Evolutionary conservation across 1,140 invertebrate genomes (phyloP).

Genomic region (Tenebrio molitor): DNA sequence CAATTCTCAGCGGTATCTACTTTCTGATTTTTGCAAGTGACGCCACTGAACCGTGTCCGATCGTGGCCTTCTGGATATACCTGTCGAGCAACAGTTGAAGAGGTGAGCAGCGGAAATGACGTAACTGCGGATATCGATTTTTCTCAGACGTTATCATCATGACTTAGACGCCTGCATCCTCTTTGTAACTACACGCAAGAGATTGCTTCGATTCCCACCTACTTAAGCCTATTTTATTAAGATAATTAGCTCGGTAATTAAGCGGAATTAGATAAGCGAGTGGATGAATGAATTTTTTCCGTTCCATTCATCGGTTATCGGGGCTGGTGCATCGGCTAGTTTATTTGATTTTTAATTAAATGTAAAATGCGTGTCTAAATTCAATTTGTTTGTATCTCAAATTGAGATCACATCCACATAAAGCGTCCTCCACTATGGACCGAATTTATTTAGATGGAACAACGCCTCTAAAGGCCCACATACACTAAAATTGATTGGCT

Average conservation of each 20-base stretch:
- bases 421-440: background rate
- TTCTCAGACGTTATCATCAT: constrained; percentile 46
- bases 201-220: constrained; percentile 37
- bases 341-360: constrained; percentile 37
- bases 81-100: constrained; percentile 44
- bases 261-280: constrained; percentile 19
- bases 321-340: constrained; percentile 18
- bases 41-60: constrained; percentile 46
- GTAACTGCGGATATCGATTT: constrained; percentile 54
- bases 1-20: constrained; percentile 40
- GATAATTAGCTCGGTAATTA: constrained; percentile 41
- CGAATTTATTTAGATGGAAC: constrained; percentile 22
- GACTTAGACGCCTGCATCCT: constrained; percentile 45
- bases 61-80: constrained; percentile 42
- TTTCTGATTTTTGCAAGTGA: constrained; percentile 42
- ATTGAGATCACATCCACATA: constrained; percentile 27
- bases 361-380: constrained; percentile 38
- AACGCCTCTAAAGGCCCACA: constrained; percentile 16
- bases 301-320: constrained; percentile 20
- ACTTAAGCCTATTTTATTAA: constrained; percentile 31
- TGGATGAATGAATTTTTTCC: constrained; percentile 40
- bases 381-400: constrained; percentile 39
- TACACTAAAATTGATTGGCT: background rate
- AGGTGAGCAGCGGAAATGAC: constrained; percentile 53
- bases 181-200: constrained; percentile 31